These are phyloP conservation scores for Erpornis zantholeuca DNA, from an alignment of 2,113 vertebrate species.

Conservation along the genomic window DNA sequence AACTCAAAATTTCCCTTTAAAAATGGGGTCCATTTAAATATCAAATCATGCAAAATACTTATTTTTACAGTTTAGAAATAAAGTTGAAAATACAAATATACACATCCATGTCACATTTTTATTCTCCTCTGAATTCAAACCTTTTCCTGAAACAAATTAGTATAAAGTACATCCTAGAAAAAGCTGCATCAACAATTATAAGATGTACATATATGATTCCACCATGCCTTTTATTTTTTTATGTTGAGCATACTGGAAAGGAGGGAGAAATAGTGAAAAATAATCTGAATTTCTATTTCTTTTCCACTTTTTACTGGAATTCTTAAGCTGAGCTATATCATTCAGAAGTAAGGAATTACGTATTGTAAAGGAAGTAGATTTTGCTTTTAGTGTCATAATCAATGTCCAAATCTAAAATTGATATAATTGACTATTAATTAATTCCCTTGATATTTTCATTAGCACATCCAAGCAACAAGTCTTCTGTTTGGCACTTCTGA, in stretches of 20 bases:
- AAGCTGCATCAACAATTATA: not conserved
- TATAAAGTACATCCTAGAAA: not conserved
- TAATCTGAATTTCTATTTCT: constrained; percentile 19
- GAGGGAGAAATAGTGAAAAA: not conserved
- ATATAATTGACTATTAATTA: constrained; percentile 94
- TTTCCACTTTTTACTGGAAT: constrained; percentile 48
- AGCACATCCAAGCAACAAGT: constrained; percentile 85
- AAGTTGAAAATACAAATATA: not conserved
- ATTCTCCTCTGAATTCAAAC: not conserved
- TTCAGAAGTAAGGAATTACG: not conserved
- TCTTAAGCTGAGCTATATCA: constrained; percentile 18
- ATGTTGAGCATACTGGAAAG: constrained; percentile 2
- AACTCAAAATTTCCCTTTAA: not conserved
- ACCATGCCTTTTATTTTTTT: not conserved
- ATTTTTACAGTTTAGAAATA: not conserved
- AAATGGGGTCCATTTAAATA: not conserved
- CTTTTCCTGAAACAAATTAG: not conserved
- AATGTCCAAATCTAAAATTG: constrained; percentile 83
- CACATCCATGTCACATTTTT: not conserved
- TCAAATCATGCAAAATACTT: not conserved
- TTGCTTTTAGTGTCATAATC: constrained; percentile 75
- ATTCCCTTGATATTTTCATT: constrained; percentile 92
- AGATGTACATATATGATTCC: not conserved
- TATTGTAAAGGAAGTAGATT: constrained; percentile 59
- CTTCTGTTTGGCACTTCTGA: constrained; percentile 78